Conservation (phyloP, 2,113 vertebrate genomes). For the Coracopsis vasa region DNA sequence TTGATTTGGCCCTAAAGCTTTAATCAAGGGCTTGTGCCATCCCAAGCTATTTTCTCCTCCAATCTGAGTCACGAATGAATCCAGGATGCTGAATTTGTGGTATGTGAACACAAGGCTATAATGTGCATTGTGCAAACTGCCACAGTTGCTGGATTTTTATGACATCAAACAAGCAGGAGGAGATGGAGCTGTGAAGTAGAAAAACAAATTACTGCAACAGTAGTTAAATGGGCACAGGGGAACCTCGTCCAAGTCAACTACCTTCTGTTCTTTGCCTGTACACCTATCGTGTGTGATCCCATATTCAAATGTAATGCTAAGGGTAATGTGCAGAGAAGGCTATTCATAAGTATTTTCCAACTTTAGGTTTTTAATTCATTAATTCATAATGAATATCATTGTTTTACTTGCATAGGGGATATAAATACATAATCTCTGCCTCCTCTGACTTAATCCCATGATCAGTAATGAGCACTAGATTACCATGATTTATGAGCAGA, state of each 20-base stretch:
- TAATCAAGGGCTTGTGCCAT: constrained; percentile 57
- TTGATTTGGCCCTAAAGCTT: constrained; percentile 64
- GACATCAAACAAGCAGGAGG: constrained; percentile 48
- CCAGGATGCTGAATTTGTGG: constrained; percentile 47
- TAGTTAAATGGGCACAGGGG: constrained; percentile 11
- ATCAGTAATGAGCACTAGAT: neutral
- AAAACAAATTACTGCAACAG: constrained; percentile 54
- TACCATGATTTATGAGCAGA: neutral
- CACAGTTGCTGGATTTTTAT: constrained; percentile 50
- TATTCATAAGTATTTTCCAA: neutral
- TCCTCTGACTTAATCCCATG: neutral
- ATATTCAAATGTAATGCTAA: neutral
- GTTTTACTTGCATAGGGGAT: neutral
- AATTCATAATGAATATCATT: neutral
- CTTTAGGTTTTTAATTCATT: neutral
- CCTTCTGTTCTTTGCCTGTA: constrained; percentile 27
- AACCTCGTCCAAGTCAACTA: neutral
- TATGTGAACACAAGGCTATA: constrained; percentile 27
- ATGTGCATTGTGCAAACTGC: constrained; percentile 35
- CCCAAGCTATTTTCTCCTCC: constrained; percentile 49
- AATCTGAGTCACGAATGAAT: constrained; percentile 42
- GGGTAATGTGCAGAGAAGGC: neutral
- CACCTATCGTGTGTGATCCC: neutral
- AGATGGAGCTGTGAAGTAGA: constrained; percentile 41
- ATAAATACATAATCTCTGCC: neutral